phyloP scores from a whole-genome alignment of 2,113 vertebrate genomes.

The Isichthys henryi region DNA sequence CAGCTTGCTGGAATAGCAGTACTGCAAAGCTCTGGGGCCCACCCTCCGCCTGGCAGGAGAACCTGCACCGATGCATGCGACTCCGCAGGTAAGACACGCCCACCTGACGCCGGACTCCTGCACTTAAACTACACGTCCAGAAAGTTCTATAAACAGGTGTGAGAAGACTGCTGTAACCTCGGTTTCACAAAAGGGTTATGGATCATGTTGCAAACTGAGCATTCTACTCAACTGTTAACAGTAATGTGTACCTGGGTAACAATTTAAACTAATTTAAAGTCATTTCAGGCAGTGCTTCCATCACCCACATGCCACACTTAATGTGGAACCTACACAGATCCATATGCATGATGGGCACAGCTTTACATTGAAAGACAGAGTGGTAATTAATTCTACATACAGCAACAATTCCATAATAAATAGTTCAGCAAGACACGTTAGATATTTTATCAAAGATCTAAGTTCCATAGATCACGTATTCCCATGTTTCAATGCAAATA shows the following conservation, averaged over 20 bases:
- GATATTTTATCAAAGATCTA: neutral
- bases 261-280: neutral
- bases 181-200: too few species aligned
- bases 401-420: neutral
- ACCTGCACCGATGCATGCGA: neutral
- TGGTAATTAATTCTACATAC: neutral
- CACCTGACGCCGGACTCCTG: neutral
- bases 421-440: neutral
- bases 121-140: neutral
- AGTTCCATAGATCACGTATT: neutral
- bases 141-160: neutral
- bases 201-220: too few species aligned
- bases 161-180: neutral
- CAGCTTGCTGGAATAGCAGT: constrained; percentile 29
- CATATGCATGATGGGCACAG: neutral
- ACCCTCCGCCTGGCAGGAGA: constrained; percentile 14
- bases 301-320: neutral
- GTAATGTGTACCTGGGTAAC: neutral
- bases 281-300: neutral
- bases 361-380: neutral
- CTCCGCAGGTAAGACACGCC: neutral
- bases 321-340: neutral
- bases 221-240: neutral
- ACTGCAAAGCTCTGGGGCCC: neutral
- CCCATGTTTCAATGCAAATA: neutral